phyloP scores from a whole-genome alignment of 2,113 vertebrate species.

The Smithornis capensis region DNA sequence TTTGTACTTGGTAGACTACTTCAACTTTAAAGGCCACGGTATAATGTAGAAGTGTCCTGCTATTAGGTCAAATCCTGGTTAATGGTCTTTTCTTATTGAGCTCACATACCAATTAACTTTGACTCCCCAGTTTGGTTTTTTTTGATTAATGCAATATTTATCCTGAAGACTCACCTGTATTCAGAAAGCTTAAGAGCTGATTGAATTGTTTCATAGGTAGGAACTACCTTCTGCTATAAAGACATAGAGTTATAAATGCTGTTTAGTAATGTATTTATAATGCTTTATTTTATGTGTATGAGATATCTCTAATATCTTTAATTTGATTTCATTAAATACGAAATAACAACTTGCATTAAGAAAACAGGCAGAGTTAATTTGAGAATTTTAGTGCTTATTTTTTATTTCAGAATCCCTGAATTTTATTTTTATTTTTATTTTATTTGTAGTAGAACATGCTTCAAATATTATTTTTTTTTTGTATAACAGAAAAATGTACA shows the following conservation, averaged over 20 bases:
- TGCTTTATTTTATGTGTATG: background rate
- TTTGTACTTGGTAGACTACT: background rate
- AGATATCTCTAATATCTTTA: background rate
- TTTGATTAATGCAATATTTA: background rate
- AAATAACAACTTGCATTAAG: background rate
- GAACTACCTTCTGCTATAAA: background rate
- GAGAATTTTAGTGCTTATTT: background rate
- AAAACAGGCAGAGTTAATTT: background rate
- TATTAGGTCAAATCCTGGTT: background rate
- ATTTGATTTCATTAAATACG: background rate
- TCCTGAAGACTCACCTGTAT: background rate
- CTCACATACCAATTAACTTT: background rate
- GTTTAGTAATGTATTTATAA: background rate
- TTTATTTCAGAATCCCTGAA: background rate
- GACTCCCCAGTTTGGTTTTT: background rate
- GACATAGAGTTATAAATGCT: background rate
- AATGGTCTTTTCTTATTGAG: background rate
- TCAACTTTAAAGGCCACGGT: background rate
- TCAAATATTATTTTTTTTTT: background rate
- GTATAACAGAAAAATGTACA: background rate
- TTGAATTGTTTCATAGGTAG: background rate
- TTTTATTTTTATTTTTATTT: too few relatives aligned
- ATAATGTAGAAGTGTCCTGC: background rate
- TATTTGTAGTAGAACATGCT: background rate
- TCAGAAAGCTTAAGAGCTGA: background rate